Conservation (phyloP, 2,888 invertebrate species). For the Sepiola atlantica region DNA sequence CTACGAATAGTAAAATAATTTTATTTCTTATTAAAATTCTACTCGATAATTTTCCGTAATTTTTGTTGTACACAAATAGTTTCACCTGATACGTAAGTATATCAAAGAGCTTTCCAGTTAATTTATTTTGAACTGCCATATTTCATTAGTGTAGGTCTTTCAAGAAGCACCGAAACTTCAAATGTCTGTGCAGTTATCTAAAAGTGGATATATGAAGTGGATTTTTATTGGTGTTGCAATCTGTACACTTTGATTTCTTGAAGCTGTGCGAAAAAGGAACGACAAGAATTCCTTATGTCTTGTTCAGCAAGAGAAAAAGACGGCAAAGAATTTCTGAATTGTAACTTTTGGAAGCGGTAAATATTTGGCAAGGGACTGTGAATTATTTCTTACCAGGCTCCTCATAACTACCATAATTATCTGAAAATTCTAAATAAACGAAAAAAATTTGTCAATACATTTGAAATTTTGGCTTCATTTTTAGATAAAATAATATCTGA, state of each 20-base stretch:
- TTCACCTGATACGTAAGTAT: too few relatives aligned
- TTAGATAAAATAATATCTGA: background rate
- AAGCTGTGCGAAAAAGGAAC: background rate
- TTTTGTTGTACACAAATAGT: too few relatives aligned
- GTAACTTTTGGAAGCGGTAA: background rate
- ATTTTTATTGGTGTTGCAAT: background rate
- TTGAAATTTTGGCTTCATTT: background rate
- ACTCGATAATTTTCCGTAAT: too few relatives aligned
- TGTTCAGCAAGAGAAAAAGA: background rate
- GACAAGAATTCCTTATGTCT: background rate
- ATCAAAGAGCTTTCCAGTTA: too few relatives aligned
- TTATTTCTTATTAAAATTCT: too few relatives aligned
- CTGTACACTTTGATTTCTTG: background rate
- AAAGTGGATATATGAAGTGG: background rate
- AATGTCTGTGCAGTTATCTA: background rate
- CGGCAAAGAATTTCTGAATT: background rate
- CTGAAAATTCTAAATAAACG: background rate
- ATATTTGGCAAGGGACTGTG: background rate
- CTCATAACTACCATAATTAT: conserved; percentile 8
- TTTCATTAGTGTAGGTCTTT: too few relatives aligned
- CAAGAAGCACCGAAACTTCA: too few relatives aligned
- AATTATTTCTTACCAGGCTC: background rate
- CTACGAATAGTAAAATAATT: too few relatives aligned
- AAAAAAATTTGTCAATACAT: background rate
- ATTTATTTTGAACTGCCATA: too few relatives aligned